Evolutionary conservation across 2,888 invertebrate genomes (phyloP), one percentile per base, ranked within the genome.

Genomic region (Octonoba sinensis): DNA sequence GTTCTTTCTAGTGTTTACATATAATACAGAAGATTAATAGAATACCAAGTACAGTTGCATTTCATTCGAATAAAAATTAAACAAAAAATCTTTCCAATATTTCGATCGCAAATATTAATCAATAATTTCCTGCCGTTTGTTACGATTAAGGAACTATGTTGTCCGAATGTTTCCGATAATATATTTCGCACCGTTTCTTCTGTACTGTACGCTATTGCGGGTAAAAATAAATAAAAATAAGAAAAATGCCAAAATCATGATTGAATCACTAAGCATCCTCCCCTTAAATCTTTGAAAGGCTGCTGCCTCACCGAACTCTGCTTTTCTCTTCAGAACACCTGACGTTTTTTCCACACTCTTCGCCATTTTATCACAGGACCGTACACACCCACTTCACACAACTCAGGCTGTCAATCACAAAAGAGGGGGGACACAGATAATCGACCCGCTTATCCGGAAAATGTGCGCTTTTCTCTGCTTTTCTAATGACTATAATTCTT

Each of bases 291-390:
- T 67, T 59, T 54, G 59, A 76, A 76, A 76, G 76, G 62, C 62
- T 51, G 56, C 60, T 54, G 62, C 51, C 47, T 62, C 49, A 27
- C 67, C 60, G 20, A 73, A 54, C 49, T 73, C 62, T 47, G 59
- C 64, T 71, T 65, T 77, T 57, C 77, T 76, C 57, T 71, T 57
- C 46, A 13, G 62, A 79, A 73, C 79, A 79, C 79, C 79, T 79
- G 79, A 79, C 79, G 79, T 73, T 79, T 79, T 79, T 73, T 73
- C 79, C 79, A 79, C 79, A 73, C 73, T 73, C 60, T 18, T 57
- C 51, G 67, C 79, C 62, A 64, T 73, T 79, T 79, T 69, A 73
- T 54, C 73, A 47, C 47, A 24, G 60, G 73, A 56, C 73, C 79
- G 8, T 67, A 67, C 49, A 73, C 73, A 73, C 73, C 79, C 73